A percentile compares a stretch with the other conserved stretches of the same genome.
phyloP scores from a whole-genome alignment of 1,140 invertebrate genomes.

The Muscidifurax raptorellus region DNA sequence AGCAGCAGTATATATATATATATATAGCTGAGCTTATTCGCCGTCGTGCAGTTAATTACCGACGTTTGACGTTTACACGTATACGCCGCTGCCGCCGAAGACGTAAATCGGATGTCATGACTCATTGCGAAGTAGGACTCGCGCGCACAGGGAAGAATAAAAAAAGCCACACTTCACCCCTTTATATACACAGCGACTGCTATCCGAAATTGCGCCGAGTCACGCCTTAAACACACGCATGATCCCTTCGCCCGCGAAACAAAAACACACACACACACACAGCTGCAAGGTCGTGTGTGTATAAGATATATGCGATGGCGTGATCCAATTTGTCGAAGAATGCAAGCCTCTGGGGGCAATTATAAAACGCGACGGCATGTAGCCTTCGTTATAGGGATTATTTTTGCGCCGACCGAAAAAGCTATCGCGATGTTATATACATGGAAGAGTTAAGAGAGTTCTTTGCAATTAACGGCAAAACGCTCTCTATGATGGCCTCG shows the following conservation, averaged over 20 bases:
- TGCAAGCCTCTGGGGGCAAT: conserved; percentile 67
- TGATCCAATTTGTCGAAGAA: conserved; percentile 75
- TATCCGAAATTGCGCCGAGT: conserved; percentile 13
- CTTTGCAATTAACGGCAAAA: conserved; percentile 62
- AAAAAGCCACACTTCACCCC: neutral
- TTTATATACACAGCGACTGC: neutral
- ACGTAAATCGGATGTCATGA: conserved; percentile 48
- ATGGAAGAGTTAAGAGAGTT: conserved; percentile 71
- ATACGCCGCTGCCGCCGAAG: conserved; percentile 18
- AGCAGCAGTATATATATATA: no score
- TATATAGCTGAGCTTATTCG: no score
- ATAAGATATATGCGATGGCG: conserved; percentile 63
- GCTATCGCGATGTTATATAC: no score
- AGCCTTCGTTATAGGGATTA: conserved; percentile 67
- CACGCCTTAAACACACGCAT: neutral
- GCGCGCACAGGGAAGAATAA: neutral
- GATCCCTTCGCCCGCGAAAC: conserved; percentile 1
- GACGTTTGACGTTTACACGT: conserved; percentile 64
- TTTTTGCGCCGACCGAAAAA: no score
- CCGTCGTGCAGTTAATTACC: conserved; percentile 64
- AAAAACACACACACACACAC: conserved; percentile 38
- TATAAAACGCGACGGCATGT: conserved; percentile 71
- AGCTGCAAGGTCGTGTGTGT: neutral
- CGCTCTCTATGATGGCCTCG: neutral
- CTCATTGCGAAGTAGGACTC: conserved; percentile 17